phyloP scores from a whole-genome alignment of 2,888 invertebrate genomes.

The Anticlea derivata region DNA sequence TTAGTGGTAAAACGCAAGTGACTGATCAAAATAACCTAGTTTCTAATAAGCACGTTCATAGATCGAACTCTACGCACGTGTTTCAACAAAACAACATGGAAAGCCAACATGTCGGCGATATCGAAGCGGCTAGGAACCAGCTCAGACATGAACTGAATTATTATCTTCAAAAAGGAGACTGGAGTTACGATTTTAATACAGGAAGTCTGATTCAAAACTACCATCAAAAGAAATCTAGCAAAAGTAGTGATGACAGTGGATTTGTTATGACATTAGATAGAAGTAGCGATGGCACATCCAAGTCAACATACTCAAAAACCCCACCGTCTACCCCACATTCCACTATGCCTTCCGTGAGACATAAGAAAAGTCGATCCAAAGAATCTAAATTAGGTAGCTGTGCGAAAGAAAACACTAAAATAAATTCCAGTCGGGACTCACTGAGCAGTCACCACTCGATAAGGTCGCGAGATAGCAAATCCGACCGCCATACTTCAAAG shows the following conservation, averaged over 20 bases:
- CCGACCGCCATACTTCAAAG: constrained; percentile 74
- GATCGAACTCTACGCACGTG: constrained; percentile 86
- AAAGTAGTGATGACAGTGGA: constrained; percentile 79
- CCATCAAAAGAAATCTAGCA: constrained; percentile 79
- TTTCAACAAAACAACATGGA: constrained; percentile 77
- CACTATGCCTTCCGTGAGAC: constrained; percentile 72
- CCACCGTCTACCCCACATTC: constrained; percentile 79
- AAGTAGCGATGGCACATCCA: constrained; percentile 78
- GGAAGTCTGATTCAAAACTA: constrained; percentile 79
- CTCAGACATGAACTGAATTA: constrained; percentile 76
- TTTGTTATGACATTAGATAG: constrained; percentile 80
- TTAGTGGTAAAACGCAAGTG: constrained; percentile 82
- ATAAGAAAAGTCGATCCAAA: constrained; percentile 77
- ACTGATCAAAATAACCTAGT: constrained; percentile 78
- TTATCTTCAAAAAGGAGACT: constrained; percentile 78
- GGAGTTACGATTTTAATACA: constrained; percentile 79
- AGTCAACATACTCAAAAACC: constrained; percentile 78
- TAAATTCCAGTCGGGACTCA: constrained; percentile 79
- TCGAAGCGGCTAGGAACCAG: constrained; percentile 76
- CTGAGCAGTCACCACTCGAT: constrained; percentile 80
- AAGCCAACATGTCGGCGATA: constrained; percentile 63
- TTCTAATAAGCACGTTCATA: constrained; percentile 83
- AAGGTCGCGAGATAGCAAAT: constrained; percentile 77
- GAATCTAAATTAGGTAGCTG: constrained; percentile 72
- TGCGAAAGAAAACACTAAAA: constrained; percentile 67